Base-by-base conservation (phyloP, 2,888 invertebrate species). In the Megamerina dolium region DNA sequence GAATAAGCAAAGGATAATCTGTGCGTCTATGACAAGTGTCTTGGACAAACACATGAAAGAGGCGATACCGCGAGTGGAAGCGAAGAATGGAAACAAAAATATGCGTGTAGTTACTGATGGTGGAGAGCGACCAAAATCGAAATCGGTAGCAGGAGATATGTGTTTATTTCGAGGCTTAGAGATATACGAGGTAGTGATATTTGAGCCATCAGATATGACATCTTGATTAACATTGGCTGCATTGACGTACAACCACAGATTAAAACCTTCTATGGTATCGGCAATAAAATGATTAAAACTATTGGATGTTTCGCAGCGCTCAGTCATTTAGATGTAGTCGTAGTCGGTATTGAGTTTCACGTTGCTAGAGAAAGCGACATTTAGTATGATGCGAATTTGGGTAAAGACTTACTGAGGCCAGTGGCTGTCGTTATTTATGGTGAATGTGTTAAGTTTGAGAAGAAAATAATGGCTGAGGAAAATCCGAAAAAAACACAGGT, bases 1-100 rank as follows among this genome's bases (percentile, higher is more conserved):
- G 3, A 48, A 43, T 21, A 48, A 51, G 18, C 37, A 19, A 9
- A 51, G 37, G 41, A 46, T 4, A 36, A 46, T 2, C 35, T 48
- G 12, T 32, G 37, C 4, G 30, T 50, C 16, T 50, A 50, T 12
- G 46, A 50, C 21, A 46, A 40, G 16, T 37, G n/a, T 35, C 27
- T 31, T 30, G 41, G 34, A 5, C 38, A 26, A 12, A 18, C 3
- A 2, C 37, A 37, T 10, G 23, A 32, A 5, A 1, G 18, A 19
- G 18, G n/a, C n/a, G n/a, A n/a, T n/a, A n/a, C n/a, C n/a, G n/a
- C n/a, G n/a, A n/a, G n/a, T n/a, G n/a, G n/a, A n/a, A n/a, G n/a
- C n/a, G n/a, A 44, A 42, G 8, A 18, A n/a, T 4, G 42, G 44
- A 32, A 13, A 3, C 12, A 36, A 18, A 21, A 36, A 33, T n/a